Conservation (phyloP, 1,140 invertebrate species). For the Aphelenchoides avenae region DNA sequence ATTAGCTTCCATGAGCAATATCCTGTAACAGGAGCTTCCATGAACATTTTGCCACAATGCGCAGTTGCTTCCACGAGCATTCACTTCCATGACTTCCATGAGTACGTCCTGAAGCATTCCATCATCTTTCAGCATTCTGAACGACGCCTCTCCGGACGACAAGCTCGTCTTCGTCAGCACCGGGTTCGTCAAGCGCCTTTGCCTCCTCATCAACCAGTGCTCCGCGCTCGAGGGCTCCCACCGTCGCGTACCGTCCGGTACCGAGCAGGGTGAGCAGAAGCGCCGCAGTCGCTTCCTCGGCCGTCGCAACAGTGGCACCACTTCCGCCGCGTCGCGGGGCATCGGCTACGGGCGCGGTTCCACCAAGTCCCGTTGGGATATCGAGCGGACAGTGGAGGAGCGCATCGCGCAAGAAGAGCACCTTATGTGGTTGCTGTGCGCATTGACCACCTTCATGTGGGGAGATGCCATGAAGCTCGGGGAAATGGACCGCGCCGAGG, state of each 20-base stretch:
- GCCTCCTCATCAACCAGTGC: conserved; percentile 2
- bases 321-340: conserved; percentile 49
- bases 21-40: too few species aligned
- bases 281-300: background rate
- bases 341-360: conserved; percentile 92
- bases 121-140: conserved; percentile 15
- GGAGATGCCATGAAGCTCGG: conserved; percentile 31
- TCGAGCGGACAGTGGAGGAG: conserved; percentile 60
- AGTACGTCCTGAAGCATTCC: too few species aligned
- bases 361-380: conserved; percentile 89
- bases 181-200: background rate
- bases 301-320: conserved; percentile 1
- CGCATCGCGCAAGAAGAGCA: conserved; percentile 47
- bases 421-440: conserved; percentile 54
- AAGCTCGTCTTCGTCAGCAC: conserved; percentile 9
- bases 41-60: too few species aligned
- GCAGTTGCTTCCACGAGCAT: too few species aligned
- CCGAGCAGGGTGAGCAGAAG: background rate
- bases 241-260: too few species aligned
- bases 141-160: conserved; percentile 23
- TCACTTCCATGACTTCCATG: too few species aligned
- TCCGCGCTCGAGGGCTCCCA: conserved; percentile 2
- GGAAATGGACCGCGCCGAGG: conserved; percentile 11
- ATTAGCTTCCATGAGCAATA: too few species aligned
- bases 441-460: conserved; percentile 50